Evolutionary conservation across 2,113 vertebrate genomes (phyloP), one percentile per base, ranked within the genome.

Genomic region (Microtus pennsylvanicus): DNA sequence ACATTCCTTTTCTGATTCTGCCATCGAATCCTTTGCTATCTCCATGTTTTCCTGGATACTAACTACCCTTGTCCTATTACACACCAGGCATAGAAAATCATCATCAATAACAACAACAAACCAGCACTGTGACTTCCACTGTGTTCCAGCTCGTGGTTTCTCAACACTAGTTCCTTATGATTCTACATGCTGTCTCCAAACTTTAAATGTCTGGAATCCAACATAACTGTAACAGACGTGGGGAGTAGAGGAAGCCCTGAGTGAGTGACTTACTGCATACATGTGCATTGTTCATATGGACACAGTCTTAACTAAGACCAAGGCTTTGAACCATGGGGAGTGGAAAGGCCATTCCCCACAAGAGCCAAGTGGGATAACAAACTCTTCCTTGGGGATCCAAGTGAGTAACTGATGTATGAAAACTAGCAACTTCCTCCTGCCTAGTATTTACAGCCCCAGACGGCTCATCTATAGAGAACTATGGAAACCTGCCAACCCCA

Each of bases 171-270:
- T 91, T 28, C 69, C 72, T 5, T 0, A 47, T 5, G 50, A 86
- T 47, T 61, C 42, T 30, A 26, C 12, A 33, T 5, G 8, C 76
- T 45, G 78, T 47, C 90, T 91, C 8, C 10, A 47, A 22, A 89
- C 72, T 96, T 76, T 72, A 77, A 89, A 91, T 78, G 52, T 61
- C 72, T 0, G 30, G 35, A 92, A 90, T 69, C 24, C n/a, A 89
- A 82, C 77, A 77, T 81, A 85, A 81, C 61, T 77, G 87, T 4
- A 93, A 90, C 38, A 87, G 82, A 19, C 22, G 70, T 38, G 38
- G 19, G 35, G 70, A 74, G 17, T 5, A 9, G 17, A 74, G n/a
- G n/a, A 74, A 74, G 19, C 35, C 70, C n/a, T 10, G 17, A 72
- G 35, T n/a, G 70, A 72, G 35, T 72, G 35, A 21, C 35, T n/a